These are phyloP conservation scores for Fopius arisanus DNA, from an alignment of 1,140 invertebrate species.

Conservation along the genomic window DNA sequence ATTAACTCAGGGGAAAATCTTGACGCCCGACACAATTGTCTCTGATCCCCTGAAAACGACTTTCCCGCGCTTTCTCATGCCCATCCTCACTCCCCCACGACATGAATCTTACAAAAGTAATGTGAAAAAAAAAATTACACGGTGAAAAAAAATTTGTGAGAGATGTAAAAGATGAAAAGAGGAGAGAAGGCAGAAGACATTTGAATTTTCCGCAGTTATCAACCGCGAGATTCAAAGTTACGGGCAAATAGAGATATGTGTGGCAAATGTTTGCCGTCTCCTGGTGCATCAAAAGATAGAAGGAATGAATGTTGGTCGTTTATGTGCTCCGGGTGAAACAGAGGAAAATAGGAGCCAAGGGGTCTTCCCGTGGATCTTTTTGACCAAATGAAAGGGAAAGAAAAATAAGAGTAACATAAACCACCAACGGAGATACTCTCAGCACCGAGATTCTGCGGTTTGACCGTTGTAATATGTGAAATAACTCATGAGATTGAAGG, in stretches of 20 bases:
- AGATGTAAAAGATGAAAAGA: conserved; percentile 1
- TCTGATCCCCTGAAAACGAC: neutral
- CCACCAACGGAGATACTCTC: neutral
- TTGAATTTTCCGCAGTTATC: conserved; percentile 48
- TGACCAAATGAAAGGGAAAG: neutral
- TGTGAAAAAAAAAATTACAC: neutral
- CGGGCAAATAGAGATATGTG: conserved; percentile 54
- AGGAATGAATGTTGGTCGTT: conserved; percentile 55
- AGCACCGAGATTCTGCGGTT: neutral
- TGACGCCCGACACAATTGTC: neutral
- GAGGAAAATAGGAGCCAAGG: neutral
- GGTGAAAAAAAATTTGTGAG: neutral
- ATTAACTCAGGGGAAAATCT: neutral
- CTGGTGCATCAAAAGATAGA: conserved; percentile 55
- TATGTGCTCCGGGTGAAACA: neutral
- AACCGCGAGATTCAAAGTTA: conserved; percentile 59
- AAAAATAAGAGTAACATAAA: neutral
- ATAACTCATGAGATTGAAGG: neutral
- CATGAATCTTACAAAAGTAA: neutral
- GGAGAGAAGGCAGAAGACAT: neutral
- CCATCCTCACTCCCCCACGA: neutral
- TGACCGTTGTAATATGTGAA: neutral
- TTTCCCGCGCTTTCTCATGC: neutral
- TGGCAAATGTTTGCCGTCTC: conserved; percentile 55
- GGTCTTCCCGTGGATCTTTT: neutral